Evolutionary conservation across 2,888 invertebrate species (phyloP).

Genomic region (Eupithecia tripunctaria): DNA sequence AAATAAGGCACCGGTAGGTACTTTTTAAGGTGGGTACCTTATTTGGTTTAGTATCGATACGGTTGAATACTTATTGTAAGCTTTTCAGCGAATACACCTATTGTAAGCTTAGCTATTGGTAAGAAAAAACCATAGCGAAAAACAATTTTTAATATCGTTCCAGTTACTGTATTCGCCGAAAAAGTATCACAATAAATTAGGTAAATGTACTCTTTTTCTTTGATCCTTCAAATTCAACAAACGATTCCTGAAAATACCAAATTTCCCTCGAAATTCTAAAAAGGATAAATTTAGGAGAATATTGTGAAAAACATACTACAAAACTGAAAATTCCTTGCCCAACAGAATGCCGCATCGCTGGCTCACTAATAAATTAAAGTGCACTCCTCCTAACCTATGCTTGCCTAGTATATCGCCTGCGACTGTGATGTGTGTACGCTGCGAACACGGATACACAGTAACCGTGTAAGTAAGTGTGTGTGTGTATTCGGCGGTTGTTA

Average conservation of each 20-base stretch:
- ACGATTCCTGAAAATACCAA: neutral
- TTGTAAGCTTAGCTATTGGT: no score
- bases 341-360: constrained; percentile 34
- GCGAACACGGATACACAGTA: neutral
- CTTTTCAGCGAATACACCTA: no score
- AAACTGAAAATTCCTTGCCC: constrained; percentile 21
- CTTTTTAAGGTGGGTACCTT: no score
- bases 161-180: no score
- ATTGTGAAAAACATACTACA: constrained; percentile 22
- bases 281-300: constrained; percentile 1
- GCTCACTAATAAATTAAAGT: constrained; percentile 44
- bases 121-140: no score
- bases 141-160: no score
- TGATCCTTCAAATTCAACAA: neutral
- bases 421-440: constrained; percentile 14
- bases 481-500: constrained; percentile 54
- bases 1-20: no score
- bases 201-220: neutral
- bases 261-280: neutral
- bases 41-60: neutral
- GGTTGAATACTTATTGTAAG: no score
- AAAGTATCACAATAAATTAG: neutral
- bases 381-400: constrained; percentile 46
- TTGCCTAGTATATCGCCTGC: constrained; percentile 47
- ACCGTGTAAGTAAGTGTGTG: constrained; percentile 36